Percentiles rank a stretch among this genome's conserved stretches.
Evolutionary conservation across 1,140 invertebrate genomes (phyloP).

Genomic region (Drosophila parvula): DNA sequence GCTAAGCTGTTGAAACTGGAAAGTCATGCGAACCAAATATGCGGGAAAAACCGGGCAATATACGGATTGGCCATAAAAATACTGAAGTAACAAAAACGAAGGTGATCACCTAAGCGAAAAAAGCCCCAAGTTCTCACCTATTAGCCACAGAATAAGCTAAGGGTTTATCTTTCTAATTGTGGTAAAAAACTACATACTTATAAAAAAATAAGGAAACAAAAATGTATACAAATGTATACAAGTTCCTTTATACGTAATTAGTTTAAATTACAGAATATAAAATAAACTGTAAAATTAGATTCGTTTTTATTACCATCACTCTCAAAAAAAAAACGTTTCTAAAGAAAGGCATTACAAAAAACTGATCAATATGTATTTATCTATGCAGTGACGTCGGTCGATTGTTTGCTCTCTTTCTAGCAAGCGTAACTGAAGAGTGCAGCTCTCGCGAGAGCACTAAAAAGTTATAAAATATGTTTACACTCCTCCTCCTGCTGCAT

Average conservation of each 20-base stretch:
- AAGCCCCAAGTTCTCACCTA: conserved; percentile 1
- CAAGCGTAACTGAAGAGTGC: too few species aligned
- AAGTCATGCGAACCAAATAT: background rate
- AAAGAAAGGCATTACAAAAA: too few species aligned
- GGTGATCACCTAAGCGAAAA: background rate
- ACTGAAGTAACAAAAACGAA: background rate
- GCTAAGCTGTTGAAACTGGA: conserved; percentile 1
- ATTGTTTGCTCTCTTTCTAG: too few species aligned
- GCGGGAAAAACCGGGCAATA: conserved; percentile 1
- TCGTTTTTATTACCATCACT: too few species aligned
- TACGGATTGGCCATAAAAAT: background rate
- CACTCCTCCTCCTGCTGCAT: too few species aligned
- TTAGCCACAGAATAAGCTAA: background rate
- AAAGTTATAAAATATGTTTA: too few species aligned
- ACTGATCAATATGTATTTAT: too few species aligned
- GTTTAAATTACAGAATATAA: background rate
- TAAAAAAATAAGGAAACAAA: background rate
- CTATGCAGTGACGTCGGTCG: too few species aligned
- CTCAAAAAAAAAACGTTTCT: too few species aligned
- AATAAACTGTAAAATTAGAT: background rate
- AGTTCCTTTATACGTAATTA: background rate
- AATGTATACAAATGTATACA: background rate
- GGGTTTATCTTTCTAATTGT: conserved; percentile 2
- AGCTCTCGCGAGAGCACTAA: too few species aligned
- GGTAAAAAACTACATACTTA: too few species aligned